These are phyloP conservation scores for Aelia acuminata DNA, from an alignment of 2,888 invertebrate species.

Conservation along the genomic window DNA sequence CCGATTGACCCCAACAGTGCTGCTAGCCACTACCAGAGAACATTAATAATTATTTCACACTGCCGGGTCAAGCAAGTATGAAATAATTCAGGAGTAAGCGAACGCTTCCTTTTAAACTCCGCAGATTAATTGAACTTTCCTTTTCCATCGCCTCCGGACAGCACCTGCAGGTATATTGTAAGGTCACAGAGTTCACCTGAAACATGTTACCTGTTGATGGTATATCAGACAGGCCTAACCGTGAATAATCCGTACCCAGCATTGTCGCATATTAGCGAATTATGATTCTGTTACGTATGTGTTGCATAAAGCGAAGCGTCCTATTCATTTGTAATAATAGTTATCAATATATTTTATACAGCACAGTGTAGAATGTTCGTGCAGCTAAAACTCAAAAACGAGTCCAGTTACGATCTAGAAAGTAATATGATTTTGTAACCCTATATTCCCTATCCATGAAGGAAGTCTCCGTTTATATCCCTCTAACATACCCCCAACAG, in stretches of 20 bases:
- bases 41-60: background rate
- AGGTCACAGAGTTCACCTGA: background rate
- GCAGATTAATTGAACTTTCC: background rate
- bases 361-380: too few species aligned
- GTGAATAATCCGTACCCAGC: background rate
- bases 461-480: too few species aligned
- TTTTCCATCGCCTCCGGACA: background rate
- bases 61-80: background rate
- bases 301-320: too few species aligned
- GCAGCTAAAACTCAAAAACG: too few species aligned
- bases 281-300: too few species aligned
- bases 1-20: background rate
- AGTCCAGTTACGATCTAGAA: too few species aligned
- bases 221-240: background rate
- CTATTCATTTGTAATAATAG: too few species aligned
- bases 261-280: background rate
- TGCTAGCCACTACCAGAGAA: background rate
- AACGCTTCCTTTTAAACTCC: background rate
- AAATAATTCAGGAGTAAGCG: background rate
- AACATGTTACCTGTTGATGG: background rate
- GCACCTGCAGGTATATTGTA: background rate
- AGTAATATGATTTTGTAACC: too few species aligned
- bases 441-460: too few species aligned
- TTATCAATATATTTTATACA: too few species aligned
- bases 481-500: too few species aligned